Percentiles rank a stretch among this genome's conserved stretches.
phyloP scores from a whole-genome alignment of 2,797 vertebrate species.

The Lepus oiostolus region DNA sequence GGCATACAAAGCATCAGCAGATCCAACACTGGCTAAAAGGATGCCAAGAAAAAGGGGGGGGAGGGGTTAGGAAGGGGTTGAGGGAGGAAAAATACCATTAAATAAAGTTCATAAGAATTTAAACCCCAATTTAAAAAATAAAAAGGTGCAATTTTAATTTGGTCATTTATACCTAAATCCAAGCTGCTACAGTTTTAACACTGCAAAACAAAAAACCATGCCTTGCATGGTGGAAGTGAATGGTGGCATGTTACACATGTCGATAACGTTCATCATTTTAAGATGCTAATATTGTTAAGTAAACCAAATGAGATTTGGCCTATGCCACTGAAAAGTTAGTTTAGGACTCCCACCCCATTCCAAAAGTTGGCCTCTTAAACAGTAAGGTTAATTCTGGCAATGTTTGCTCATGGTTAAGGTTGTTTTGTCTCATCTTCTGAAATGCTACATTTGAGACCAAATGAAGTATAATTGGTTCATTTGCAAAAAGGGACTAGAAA shows the following conservation, averaged over 20 bases:
- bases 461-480: slow-evolving; percentile 85
- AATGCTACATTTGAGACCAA: slow-evolving; percentile 89
- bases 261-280: slow-evolving; percentile 78
- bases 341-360: slow-evolving; percentile 74
- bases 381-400: slow-evolving; percentile 81
- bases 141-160: slow-evolving; percentile 85
- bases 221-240: slow-evolving; percentile 81
- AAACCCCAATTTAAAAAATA: slow-evolving; percentile 83
- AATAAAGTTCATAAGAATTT: slow-evolving; percentile 83
- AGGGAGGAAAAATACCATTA: slow-evolving; percentile 54
- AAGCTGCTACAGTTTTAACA: slow-evolving; percentile 83
- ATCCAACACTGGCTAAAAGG: slow-evolving; percentile 69
- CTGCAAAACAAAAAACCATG: slow-evolving; percentile 82
- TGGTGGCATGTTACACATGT: slow-evolving; percentile 78
- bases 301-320: slow-evolving; percentile 84
- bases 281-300: slow-evolving; percentile 72
- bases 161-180: slow-evolving; percentile 84
- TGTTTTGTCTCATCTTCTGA: slow-evolving; percentile 83
- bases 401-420: slow-evolving; percentile 75
- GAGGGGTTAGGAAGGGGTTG: too few species aligned
- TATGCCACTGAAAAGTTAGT: slow-evolving; percentile 81
- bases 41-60: neutral
- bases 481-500: slow-evolving; percentile 87
- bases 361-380: slow-evolving; percentile 86
- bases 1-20: slow-evolving; percentile 29